Evolutionary conservation across 2,888 invertebrate species (phyloP), one percentile per base, ranked within the genome.

Genomic region (Rotaria macrura): DNA sequence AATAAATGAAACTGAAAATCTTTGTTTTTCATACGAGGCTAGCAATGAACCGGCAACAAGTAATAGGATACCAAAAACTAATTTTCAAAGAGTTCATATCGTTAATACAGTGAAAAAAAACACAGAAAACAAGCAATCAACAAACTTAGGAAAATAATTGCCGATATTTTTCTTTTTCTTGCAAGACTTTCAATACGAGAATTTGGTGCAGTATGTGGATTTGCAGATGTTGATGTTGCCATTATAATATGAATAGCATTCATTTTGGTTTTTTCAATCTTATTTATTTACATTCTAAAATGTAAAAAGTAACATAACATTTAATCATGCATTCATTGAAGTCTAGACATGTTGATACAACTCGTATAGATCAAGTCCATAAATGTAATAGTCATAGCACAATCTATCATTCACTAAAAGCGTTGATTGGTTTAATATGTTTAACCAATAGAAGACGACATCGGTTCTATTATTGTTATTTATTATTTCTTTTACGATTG

Each of bases 1-100:
- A 40, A 79, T 79, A 79, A 79, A 79, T n/a, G 79, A 79, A 25
- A 79, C 79, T 43, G 79, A 79, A 79, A 79, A 79, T 43, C 79
- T 25, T 79, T 79, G 79, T 79, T 79, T 79, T 79, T 79, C 43
- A n/a, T 43, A 79, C 14, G 43, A n/a, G 1, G 79, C 79, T n/a
- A 79, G 43, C n/a, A 79, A n/a, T 14, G 79, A 40, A 43, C 79
- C 79, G 12, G 79, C 40, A 17, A 40, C 25, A 40, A 79, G 25
- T 12, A 79, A 40, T 40, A 79, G 25, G 43, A 79, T 79, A 43
- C 79, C 79, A n/a, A 79, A 79, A 43, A 79, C 79, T 79, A 79
- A 43, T 17, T 49, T 49, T 47, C 14, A 49, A 49, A 9, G 14
- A 49, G 49, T 49, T 49, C 17, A 12, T 49, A 49, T 49, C 14